Conservation (phyloP, 2,797 vertebrate species). For the Psittacula echo region DNA sequence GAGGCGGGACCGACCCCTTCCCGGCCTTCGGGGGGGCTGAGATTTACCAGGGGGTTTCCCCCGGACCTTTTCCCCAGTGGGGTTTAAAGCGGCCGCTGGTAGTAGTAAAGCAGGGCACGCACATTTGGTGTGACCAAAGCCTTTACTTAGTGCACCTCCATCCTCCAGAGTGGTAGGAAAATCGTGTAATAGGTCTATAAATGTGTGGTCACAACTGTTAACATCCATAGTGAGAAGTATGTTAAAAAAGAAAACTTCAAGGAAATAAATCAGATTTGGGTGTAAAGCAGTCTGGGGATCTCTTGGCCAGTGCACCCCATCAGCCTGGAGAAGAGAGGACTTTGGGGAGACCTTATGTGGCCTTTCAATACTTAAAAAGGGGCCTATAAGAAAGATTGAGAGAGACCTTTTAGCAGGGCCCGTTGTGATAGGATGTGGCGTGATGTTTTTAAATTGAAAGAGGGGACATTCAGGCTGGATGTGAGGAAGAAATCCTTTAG, state of each 20-base stretch:
- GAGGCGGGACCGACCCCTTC: background rate
- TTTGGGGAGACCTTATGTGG: background rate
- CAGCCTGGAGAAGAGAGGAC: background rate
- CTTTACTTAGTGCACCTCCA: fast-evolving
- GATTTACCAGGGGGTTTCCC: fast-evolving
- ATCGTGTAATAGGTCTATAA: background rate
- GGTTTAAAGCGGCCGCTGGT: fast-evolving
- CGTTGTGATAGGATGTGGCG: background rate
- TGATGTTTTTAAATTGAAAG: background rate
- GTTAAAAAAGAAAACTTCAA: background rate
- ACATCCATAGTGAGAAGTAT: background rate
- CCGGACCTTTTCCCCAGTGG: fast-evolving
- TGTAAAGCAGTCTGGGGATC: background rate
- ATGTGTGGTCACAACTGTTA: fast-evolving
- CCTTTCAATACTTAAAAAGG: background rate
- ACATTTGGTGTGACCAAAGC: background rate
- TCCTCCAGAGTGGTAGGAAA: background rate
- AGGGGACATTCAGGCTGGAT: background rate
- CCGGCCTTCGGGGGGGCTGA: fast-evolving
- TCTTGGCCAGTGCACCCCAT: background rate
- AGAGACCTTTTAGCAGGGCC: background rate
- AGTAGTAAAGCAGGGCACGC: background rate
- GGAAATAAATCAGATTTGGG: background rate
- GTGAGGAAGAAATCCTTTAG: background rate
- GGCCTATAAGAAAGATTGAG: background rate